Evolutionary conservation across 2,888 invertebrate genomes (phyloP).

Genomic region (Patella caerulea): DNA sequence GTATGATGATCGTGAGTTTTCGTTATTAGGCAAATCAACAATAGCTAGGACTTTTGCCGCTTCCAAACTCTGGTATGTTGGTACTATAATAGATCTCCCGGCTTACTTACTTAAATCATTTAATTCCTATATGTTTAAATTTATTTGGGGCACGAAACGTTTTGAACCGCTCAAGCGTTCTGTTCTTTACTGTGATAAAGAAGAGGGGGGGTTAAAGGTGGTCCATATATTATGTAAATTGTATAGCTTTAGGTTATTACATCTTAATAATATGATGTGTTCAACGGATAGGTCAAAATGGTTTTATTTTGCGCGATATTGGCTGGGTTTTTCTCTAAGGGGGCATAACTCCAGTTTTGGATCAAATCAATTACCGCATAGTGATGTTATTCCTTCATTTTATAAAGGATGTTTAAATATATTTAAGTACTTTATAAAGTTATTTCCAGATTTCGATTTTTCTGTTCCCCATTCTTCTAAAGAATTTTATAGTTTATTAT

Average conservation of each 20-base stretch:
- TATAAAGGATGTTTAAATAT: neutral
- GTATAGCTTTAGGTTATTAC: neutral
- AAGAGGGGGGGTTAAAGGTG: neutral
- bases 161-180: neutral
- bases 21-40: neutral
- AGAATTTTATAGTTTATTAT: neutral
- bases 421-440: neutral
- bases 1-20: neutral
- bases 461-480: neutral
- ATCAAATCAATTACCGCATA: neutral
- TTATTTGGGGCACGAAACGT: neutral
- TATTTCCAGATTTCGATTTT: neutral
- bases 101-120: neutral
- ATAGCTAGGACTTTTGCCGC: neutral
- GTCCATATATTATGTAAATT: neutral
- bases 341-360: neutral
- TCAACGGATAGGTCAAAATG: neutral
- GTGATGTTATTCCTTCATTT: neutral
- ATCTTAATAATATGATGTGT: neutral
- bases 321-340: neutral
- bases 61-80: neutral
- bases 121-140: neutral
- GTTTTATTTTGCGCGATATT: neutral
- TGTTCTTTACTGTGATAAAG: neutral
- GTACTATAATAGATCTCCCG: neutral